Percentiles rank a stretch among this genome's conserved stretches.
phyloP scores from a whole-genome alignment of 2,888 invertebrate genomes.

The Acrocera orbiculus region DNA sequence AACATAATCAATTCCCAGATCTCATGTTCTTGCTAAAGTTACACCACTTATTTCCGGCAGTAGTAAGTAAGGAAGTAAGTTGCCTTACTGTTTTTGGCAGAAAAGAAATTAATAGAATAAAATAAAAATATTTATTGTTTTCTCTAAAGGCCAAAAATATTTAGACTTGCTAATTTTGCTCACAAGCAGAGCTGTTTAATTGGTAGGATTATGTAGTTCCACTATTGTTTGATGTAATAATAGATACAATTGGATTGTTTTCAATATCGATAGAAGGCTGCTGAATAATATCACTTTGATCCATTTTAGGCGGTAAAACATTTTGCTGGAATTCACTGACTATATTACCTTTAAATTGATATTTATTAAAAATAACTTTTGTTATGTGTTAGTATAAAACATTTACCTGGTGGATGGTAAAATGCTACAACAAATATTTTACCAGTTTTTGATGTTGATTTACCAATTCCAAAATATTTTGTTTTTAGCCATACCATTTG shows the following conservation, averaged over 20 bases:
- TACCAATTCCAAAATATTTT: slow-evolving; percentile 61
- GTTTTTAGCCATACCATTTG: slow-evolving; percentile 71
- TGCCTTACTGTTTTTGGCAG: too few species aligned
- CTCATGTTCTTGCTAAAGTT: too few species aligned
- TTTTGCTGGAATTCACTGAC: slow-evolving; percentile 57
- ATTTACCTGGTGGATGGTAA: slow-evolving; percentile 55
- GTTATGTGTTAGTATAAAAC: not conserved
- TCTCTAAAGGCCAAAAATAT: too few species aligned
- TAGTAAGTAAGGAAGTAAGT: too few species aligned
- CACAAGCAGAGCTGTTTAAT: too few species aligned
- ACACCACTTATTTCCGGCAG: too few species aligned
- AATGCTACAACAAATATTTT: slow-evolving; percentile 70
- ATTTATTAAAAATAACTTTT: not conserved
- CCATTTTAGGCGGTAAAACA: slow-evolving; percentile 56
- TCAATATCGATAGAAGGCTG: slow-evolving; percentile 17
- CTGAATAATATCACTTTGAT: slow-evolving; percentile 34
- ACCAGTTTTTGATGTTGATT: slow-evolving; percentile 57
- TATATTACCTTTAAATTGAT: slow-evolving; percentile 42
- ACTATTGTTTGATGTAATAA: slow-evolving; percentile 12
- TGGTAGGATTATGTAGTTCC: slow-evolving; percentile 8
- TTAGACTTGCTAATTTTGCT: too few species aligned
- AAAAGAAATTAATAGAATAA: too few species aligned
- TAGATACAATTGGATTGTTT: slow-evolving; percentile 11
- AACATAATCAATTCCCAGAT: too few species aligned
- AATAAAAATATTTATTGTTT: too few species aligned